Evolutionary conservation across 2,888 invertebrate genomes (phyloP).

Genomic region (Eristalis arbustorum): DNA sequence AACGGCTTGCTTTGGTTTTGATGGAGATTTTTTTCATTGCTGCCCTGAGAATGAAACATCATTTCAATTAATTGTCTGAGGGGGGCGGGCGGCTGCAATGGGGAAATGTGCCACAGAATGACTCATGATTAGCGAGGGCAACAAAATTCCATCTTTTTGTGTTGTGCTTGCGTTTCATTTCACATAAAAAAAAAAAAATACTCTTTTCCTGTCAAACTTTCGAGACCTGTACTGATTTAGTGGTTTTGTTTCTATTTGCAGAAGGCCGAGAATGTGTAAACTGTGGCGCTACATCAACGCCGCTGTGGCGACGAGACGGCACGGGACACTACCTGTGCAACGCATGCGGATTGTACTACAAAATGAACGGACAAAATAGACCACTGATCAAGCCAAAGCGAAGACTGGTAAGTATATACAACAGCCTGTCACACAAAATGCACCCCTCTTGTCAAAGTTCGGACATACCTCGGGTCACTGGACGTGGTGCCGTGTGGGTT

Average conservation of each 20-base stretch:
- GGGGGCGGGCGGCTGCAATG: too few relatives aligned
- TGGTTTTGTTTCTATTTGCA: slow-evolving; percentile 78
- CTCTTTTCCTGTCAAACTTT: neutral
- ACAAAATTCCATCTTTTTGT: too few relatives aligned
- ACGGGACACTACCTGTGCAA: slow-evolving; percentile 99
- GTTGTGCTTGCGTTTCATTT: neutral
- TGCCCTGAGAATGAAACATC: slow-evolving; percentile 25
- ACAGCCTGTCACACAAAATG: slow-evolving; percentile 20
- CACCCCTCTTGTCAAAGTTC: neutral
- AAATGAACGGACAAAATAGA: slow-evolving; percentile 99
- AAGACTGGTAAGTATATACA: slow-evolving; percentile 94
- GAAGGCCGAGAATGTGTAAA: slow-evolving; percentile 99
- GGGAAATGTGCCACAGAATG: too few relatives aligned
- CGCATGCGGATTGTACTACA: slow-evolving; percentile 99
- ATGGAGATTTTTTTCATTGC: slow-evolving; percentile 39
- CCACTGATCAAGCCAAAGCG: slow-evolving; percentile 99
- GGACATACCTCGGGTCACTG: slow-evolving; percentile 18
- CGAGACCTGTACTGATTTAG: neutral
- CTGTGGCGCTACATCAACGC: slow-evolving; percentile 99
- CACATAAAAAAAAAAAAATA: neutral
- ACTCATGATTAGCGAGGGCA: too few relatives aligned
- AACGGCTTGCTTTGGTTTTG: slow-evolving; percentile 30
- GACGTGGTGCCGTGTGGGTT: neutral
- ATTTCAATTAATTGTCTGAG: slow-evolving; percentile 29
- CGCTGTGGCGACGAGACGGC: slow-evolving; percentile 97